Percentiles rank a stretch among this genome's conserved stretches.
phyloP scores from a whole-genome alignment of 2,888 invertebrate genomes.

The Aphrophora alni region DNA sequence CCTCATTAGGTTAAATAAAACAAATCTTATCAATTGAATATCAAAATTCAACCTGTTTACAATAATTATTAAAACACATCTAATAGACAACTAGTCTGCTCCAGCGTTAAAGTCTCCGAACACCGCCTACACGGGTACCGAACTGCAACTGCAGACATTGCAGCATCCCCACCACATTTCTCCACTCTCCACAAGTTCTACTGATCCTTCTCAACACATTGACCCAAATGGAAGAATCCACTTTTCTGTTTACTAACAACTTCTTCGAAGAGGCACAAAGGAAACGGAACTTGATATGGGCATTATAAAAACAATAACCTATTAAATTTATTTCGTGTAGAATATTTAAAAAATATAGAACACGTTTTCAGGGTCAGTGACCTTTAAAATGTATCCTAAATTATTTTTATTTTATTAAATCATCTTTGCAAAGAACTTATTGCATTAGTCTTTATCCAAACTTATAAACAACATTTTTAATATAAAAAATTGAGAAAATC shows the following conservation, averaged over 20 bases:
- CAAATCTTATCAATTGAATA: too few relatives aligned
- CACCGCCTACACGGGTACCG: neutral
- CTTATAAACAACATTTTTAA: too few relatives aligned
- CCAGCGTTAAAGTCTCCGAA: neutral
- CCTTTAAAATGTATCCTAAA: too few relatives aligned
- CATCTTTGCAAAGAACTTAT: too few relatives aligned
- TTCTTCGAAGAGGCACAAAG: neutral
- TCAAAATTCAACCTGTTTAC: neutral
- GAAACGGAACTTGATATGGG: neutral
- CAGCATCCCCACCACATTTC: neutral
- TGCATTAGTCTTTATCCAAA: too few relatives aligned
- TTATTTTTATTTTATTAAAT: too few relatives aligned
- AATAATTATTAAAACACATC: neutral
- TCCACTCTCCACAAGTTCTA: neutral
- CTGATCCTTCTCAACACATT: constrained; percentile 4
- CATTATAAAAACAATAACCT: neutral
- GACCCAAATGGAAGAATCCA: constrained; percentile 6
- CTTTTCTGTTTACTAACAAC: constrained; percentile 1
- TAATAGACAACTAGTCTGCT: neutral
- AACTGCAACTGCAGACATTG: neutral
- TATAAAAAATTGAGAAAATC: too few relatives aligned
- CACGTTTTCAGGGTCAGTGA: neutral
- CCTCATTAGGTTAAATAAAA: neutral
- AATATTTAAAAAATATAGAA: neutral
- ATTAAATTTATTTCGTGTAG: neutral